phyloP scores from a whole-genome alignment of 2,113 vertebrate species.

The Atherinomorus stipes region DNA sequence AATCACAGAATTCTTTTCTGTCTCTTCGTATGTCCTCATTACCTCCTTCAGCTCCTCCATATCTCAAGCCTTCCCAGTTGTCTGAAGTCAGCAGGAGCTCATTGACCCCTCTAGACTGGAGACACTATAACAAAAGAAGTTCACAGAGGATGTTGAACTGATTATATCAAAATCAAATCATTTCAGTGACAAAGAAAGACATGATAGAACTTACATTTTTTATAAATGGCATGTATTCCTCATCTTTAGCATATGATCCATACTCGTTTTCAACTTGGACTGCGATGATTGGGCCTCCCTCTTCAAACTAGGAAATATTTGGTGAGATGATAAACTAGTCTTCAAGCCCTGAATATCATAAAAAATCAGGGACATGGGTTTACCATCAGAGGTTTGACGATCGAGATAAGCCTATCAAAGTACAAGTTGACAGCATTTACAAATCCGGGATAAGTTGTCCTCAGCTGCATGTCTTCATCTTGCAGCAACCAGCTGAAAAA shows the following conservation, averaged over 20 bases:
- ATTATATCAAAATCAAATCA: not conserved
- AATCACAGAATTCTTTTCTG: not conserved
- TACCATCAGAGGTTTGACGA: constrained; percentile 89
- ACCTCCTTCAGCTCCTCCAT: constrained; percentile 77
- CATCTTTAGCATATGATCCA: constrained; percentile 91
- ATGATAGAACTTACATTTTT: constrained; percentile 81
- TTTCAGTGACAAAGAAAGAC: not conserved
- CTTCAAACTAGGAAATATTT: constrained; percentile 58
- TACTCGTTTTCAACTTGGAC: constrained; percentile 96
- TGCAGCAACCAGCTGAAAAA: constrained; percentile 88
- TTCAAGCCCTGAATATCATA: not conserved
- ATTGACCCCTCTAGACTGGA: constrained; percentile 85
- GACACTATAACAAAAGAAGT: constrained; percentile 75
- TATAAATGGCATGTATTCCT: constrained; percentile 88
- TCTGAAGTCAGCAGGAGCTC: constrained; percentile 92
- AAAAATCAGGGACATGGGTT: not conserved
- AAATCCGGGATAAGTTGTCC: constrained; percentile 90
- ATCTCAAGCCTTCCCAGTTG: constrained; percentile 82
- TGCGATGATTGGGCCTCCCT: constrained; percentile 91
- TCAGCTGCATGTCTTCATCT: constrained; percentile 88
- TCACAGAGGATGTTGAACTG: not conserved
- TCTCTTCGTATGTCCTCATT: constrained; percentile 9
- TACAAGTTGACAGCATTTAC: constrained; percentile 85
- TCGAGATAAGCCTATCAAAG: constrained; percentile 85
- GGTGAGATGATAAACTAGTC: not conserved